Evolutionary conservation across 2,797 vertebrate species (phyloP), one percentile per base, ranked within the genome.

Genomic region (Cuniculus paca): DNA sequence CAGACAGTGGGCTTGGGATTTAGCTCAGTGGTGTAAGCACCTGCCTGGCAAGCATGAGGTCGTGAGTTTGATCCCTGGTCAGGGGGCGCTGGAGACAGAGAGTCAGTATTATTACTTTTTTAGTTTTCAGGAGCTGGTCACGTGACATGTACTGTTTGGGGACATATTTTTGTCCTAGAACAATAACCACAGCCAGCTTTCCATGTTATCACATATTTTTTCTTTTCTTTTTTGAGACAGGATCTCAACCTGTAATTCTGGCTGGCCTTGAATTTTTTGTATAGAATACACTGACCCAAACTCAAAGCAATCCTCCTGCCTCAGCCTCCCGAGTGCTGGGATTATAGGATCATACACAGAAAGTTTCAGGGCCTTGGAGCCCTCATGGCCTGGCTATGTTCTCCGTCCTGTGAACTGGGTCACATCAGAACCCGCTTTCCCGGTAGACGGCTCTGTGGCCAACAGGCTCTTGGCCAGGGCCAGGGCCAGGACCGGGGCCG

Each of bases 401-500:
- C 28, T 36, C 80, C 1, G n/a, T 11, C 3, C 3, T 5, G 13
- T 9, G 12, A 31, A 36, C 48, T 28, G 54, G n/a, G 63, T 45
- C 22, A 36, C 13, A 6, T 20, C 1, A 20, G 26, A 70, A 61
- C 13, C 17, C 0, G 31, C 68, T 54, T n/a, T 36, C 28, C 14
- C 42, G 1, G 1, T 5, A 5, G 70, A 7, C 12, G 6, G 14
- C 8, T 34, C 34, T 17, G 28, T 42, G 9, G 45, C 58, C 42
- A 0, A 0, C 11, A 52, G 50, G 20, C 45, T 0, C n/a, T 52
- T 0, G 2, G 22, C 82, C 42, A 16, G 56, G 63, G 75, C 48
- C 42, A 2, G 24, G 77, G 61, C 11, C 1, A 20, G 45, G 19
- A 13, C 54, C 42, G 2, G 24, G 77, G 61, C 11, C 1, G 24